phyloP scores from a whole-genome alignment of 2,797 vertebrate species.

The Pitangus sulphuratus region DNA sequence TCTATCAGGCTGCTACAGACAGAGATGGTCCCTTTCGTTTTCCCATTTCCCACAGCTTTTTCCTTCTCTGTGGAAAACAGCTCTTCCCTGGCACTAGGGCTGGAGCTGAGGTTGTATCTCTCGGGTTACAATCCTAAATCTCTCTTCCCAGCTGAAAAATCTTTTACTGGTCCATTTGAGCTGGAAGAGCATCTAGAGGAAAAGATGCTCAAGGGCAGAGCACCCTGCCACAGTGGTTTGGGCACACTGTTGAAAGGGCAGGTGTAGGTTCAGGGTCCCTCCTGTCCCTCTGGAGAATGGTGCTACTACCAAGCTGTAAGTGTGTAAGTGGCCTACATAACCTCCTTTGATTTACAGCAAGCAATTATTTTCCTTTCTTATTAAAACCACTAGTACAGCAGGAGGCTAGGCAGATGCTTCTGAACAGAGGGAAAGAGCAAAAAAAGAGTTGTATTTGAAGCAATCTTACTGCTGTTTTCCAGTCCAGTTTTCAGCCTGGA shows the following conservation, averaged over 20 bases:
- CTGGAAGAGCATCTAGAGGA: not conserved
- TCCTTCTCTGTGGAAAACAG: not conserved
- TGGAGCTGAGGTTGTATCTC: not conserved
- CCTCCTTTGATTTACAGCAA: not conserved
- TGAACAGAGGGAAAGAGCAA: not conserved
- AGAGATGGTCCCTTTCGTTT: not conserved
- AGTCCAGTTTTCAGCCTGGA: not conserved
- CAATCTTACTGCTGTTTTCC: not conserved
- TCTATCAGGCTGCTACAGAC: not conserved
- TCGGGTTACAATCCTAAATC: not conserved
- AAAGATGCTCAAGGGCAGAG: not conserved
- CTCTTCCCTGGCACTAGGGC: not conserved
- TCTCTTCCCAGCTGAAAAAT: not conserved
- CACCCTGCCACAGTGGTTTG: rapidly evolving
- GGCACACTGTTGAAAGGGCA: not conserved
- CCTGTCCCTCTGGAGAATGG: not conserved
- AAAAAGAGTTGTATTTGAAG: not conserved
- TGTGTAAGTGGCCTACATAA: not conserved
- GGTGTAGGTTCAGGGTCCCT: not conserved
- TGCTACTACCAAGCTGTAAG: not conserved
- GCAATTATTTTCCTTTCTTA: not conserved
- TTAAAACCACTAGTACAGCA: not conserved
- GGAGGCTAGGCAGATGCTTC: not conserved
- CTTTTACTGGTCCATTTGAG: not conserved
- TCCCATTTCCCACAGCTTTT: not conserved